Base-by-base conservation (phyloP, 2,888 invertebrate species). In the Pecten maximus region DNA sequence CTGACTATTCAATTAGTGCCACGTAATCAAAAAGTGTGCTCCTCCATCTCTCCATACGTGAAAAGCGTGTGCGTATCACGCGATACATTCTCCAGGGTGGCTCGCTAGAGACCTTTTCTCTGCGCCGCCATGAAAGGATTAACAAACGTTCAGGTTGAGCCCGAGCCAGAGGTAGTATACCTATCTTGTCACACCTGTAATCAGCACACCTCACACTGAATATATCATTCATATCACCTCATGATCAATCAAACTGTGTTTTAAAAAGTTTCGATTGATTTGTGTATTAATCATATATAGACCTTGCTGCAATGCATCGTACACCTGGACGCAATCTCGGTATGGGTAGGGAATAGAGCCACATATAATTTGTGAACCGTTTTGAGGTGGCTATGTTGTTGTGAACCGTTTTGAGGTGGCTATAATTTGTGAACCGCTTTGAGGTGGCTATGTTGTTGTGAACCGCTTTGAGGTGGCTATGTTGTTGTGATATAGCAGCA, bases 131-230 rank as follows among this genome's bases (percentile, higher is more conserved):
- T 74, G 74, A 74, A 74, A 16, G 74, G 74, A 74, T 35, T 74
- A 74, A 74, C 74, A 74, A 28, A 74, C 74, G 15, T 74, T 74
- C 74, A 74, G 74, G 74, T 74, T 35, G 74, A 74, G 35, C 74
- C 74, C 12, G 74, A 74, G 35, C 74, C 74, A 74, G 74, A 74
- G 74, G 74, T 74, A 74, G 74, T 74, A 35, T 74, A 74, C 15
- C 74, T 35, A 74, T 74, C 74, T 74, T 74, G 35, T 74, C 74
- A 74, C 74, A 74, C 74, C 74, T 74, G 74, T 74, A 74, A 74
- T 74, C 35, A 74, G 74, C 74, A 35, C 74, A 28, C 74, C 28
- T 74, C 74, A 74, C 74, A 28, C 74, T 74, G 12, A 35, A 1
- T 35, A 28, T 74, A 28, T 35, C 35, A 8, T 74, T 28, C 35